phyloP scores from a whole-genome alignment of 2,888 invertebrate genomes.

The Chalcis sispes region DNA sequence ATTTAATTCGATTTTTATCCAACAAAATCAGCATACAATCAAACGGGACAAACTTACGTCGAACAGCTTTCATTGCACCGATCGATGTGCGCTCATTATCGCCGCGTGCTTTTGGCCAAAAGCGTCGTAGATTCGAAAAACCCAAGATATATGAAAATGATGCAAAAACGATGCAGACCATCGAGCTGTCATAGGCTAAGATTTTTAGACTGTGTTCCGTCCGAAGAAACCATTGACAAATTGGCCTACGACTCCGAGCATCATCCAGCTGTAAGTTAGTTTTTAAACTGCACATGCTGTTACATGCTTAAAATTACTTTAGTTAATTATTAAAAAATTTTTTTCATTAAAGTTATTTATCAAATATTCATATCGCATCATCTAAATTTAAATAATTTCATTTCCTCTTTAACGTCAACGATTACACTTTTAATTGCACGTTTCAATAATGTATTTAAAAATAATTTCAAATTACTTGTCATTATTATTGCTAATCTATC shows the following conservation, averaged over 20 bases:
- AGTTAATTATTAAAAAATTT: too few species aligned
- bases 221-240: slow-evolving; percentile 67
- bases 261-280: slow-evolving; percentile 68
- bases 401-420: too few species aligned
- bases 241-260: slow-evolving; percentile 70
- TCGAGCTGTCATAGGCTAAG: slow-evolving; percentile 24
- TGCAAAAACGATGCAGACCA: slow-evolving; percentile 36
- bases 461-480: too few species aligned
- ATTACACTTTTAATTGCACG: too few species aligned
- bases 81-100: slow-evolving; percentile 70
- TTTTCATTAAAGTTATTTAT: too few species aligned
- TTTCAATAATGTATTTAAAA: too few species aligned
- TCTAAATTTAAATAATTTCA: too few species aligned
- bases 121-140: slow-evolving; percentile 70
- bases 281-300: too few species aligned
- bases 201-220: slow-evolving; percentile 53
- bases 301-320: too few species aligned
- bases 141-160: slow-evolving; percentile 61
- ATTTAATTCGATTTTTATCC: background rate
- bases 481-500: too few species aligned
- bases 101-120: slow-evolving; percentile 70
- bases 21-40: slow-evolving; percentile 69
- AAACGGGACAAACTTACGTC: slow-evolving; percentile 69
- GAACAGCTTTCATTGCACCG: slow-evolving; percentile 70
- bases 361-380: too few species aligned